Evolutionary conservation across 2,797 vertebrate species (phyloP), one percentile per base, ranked within the genome.

Genomic region (Ptychadena robeensis): DNA sequence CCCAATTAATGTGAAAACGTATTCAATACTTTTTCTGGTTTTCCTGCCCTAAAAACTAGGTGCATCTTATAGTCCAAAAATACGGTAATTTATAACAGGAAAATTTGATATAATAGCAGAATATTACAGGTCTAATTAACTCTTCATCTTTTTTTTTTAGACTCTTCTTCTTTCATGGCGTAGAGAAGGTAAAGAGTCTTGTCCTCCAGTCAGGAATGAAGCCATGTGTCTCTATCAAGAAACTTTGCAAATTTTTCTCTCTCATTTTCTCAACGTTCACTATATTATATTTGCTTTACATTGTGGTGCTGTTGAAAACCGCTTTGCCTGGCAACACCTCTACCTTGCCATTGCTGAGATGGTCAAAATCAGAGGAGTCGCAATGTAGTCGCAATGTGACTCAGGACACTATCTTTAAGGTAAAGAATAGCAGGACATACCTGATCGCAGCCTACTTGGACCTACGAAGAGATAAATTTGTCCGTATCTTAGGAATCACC

Each of bases 401-500:
- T 4, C 9, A 15, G 5, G 78, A 68, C 14, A 76, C 65, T 37
- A 85, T 85, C 12, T 3, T 76, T 3, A 48, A 69, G 31, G 64
- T 85, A 28, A 70, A 71, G n/a, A 64, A 76, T 30, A 85, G 78
- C 44, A 70, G 35, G 25, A 85, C 78, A 2, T 80, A 48, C 10
- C 30, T 85, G 3, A 27, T 85, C 9, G 38, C 70, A 0, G 83
- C 78, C 25, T 85, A 80, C 34, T 30, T 85, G 12, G 83, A 85
- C 35, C 15, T 65, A 18, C 71, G 78, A 0, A 15, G 53, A 8
- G 22, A 57, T 1, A 64, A 38, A 18, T 11, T 22, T 4, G 30
- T 85, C 71, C 83, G 83, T 1, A 57, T 85, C 27, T 38, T 85
- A 9, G 83, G 78, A 15, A 85, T 85, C 38, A 65, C 78, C 8